Evolutionary conservation across 35 echinoderm and acorn worm genomes (phyloP).

Genomic region (Anneissia japonica): DNA sequence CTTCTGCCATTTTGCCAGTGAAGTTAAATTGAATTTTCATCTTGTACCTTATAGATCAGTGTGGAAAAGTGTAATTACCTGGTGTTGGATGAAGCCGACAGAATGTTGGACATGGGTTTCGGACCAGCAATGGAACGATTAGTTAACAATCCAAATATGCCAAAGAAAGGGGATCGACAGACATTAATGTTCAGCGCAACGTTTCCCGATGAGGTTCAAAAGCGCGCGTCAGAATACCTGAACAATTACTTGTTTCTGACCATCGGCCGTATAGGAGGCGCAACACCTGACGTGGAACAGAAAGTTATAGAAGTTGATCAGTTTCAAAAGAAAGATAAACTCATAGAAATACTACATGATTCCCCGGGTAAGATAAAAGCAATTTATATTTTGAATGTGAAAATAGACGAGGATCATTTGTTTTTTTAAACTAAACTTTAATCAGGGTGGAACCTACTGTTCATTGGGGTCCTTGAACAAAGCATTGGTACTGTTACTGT

Average conservation of each 20-base stretch:
- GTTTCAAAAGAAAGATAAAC: constrained; percentile 70
- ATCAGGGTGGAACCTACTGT: no score
- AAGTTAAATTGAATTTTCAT: no score
- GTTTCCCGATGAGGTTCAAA: constrained; percentile 84
- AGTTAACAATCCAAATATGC: constrained; percentile 80
- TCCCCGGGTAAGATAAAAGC: constrained; percentile 25
- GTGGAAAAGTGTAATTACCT: constrained; percentile 64
- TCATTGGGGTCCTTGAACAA: no score
- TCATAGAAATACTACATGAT: constrained; percentile 58
- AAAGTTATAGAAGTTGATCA: constrained; percentile 49
- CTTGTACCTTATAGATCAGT: constrained; percentile 43
- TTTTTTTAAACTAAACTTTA: no score
- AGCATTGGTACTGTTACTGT: no score
- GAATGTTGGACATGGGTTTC: constrained; percentile 99
- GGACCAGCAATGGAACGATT: constrained; percentile 81
- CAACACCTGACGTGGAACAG: constrained; percentile 75
- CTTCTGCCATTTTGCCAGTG: no score
- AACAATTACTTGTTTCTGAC: constrained; percentile 92
- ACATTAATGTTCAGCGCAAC: constrained; percentile 97
- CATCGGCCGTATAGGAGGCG: constrained; percentile 76
- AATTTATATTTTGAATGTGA: not conserved
- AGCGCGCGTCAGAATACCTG: constrained; percentile 69
- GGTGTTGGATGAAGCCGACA: constrained; percentile 89
- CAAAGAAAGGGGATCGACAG: constrained; percentile 65
- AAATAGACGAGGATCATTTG: no score